These are phyloP conservation scores for Seira musarum DNA, from an alignment of 2,888 invertebrate genomes.

Conservation along the genomic window DNA sequence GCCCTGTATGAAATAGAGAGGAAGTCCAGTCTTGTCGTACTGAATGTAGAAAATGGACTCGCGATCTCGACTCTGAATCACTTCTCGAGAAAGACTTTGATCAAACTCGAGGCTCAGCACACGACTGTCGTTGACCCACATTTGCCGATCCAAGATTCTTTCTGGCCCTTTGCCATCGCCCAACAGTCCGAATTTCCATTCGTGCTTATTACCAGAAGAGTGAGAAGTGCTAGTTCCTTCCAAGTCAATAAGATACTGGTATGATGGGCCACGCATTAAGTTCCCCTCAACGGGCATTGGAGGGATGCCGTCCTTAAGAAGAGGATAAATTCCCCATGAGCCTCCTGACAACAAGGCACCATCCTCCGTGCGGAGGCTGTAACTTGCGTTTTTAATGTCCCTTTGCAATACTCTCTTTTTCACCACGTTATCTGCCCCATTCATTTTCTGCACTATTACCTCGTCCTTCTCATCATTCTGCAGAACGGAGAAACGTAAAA, in stretches of 20 bases:
- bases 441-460: constrained; percentile 65
- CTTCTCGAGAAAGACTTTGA: constrained; percentile 90
- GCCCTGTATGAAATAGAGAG: constrained; percentile 87
- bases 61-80: constrained; percentile 88
- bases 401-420: constrained; percentile 61
- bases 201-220: constrained; percentile 66
- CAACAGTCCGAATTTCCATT: constrained; percentile 68
- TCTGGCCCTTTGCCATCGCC: constrained; percentile 67
- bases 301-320: constrained; percentile 62
- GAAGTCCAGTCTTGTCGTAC: constrained; percentile 91
- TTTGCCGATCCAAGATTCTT: constrained; percentile 68
- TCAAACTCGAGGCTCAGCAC: constrained; percentile 94
- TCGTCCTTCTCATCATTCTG: constrained; percentile 67
- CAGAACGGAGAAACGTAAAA: constrained; percentile 64
- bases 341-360: constrained; percentile 65
- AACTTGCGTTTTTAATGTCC: constrained; percentile 68
- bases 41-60: constrained; percentile 88
- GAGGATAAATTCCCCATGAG: constrained; percentile 68
- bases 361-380: constrained; percentile 64
- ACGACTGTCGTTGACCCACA: constrained; percentile 89
- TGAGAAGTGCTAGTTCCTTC: constrained; percentile 47
- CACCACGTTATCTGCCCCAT: constrained; percentile 60
- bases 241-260: constrained; percentile 63
- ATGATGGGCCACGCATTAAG: constrained; percentile 68
- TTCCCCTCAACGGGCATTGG: constrained; percentile 67